These are phyloP conservation scores for Pseudopipra pipra DNA, from an alignment of 2,113 vertebrate species.

Conservation along the genomic window DNA sequence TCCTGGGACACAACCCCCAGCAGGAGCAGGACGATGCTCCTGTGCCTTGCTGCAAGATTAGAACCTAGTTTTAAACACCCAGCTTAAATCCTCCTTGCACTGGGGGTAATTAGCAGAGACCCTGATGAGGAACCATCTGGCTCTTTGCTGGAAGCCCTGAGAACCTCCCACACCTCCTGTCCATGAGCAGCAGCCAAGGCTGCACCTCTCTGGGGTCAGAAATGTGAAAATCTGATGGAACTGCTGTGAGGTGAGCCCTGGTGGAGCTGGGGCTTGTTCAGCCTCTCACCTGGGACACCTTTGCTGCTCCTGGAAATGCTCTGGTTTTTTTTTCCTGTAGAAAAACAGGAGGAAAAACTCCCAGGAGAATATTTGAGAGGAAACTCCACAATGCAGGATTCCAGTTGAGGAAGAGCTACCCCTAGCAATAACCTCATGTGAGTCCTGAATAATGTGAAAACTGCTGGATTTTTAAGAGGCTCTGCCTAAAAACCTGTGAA, in stretches of 20 bases:
- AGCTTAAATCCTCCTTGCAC: neutral
- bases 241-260: neutral
- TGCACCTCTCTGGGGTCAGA: neutral
- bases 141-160: neutral
- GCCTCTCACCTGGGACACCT: neutral
- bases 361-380: neutral
- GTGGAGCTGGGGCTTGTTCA: neutral
- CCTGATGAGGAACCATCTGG: neutral
- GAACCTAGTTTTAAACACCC: neutral
- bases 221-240: fast-evolving
- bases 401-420: neutral
- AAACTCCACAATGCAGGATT: neutral
- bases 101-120: neutral
- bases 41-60: neutral
- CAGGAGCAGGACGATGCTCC: neutral
- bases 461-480: neutral
- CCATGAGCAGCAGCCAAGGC: neutral
- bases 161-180: neutral
- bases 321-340: neutral
- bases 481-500: neutral
- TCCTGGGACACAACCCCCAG: neutral
- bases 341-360: neutral
- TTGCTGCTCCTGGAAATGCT: neutral
- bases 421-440: neutral
- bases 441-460: neutral